Percentiles rank a stretch among this genome's conserved stretches.
Conservation (phyloP, 2,113 vertebrate genomes). For the Tachysurus vachellii region DNA sequence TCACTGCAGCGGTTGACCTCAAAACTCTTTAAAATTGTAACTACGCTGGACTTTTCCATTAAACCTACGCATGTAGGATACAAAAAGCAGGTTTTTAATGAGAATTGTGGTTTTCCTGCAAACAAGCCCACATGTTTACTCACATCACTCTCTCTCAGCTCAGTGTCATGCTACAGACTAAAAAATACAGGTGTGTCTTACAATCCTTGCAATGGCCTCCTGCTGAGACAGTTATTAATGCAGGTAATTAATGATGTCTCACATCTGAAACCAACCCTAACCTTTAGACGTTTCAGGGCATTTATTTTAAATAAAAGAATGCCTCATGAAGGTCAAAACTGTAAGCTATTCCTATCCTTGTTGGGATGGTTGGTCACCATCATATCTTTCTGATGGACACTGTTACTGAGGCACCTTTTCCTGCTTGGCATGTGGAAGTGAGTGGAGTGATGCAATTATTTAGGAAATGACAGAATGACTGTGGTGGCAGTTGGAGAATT, state of each 20-base stretch:
- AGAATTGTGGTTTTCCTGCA: constrained; percentile 41
- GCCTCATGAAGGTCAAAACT: not conserved
- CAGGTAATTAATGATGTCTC: not conserved
- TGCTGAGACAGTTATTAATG: not conserved
- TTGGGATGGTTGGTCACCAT: too few species aligned
- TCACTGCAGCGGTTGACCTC: constrained; percentile 24
- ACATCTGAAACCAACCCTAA: not conserved
- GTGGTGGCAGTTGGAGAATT: constrained; percentile 62
- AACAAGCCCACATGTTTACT: not conserved
- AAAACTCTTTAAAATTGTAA: not conserved
- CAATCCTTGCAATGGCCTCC: not conserved
- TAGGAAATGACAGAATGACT: constrained; percentile 66
- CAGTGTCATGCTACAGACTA: not conserved
- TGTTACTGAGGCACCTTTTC: not conserved
- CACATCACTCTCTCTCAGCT: not conserved
- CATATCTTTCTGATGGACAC: not conserved
- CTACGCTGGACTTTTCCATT: not conserved
- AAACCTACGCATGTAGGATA: not conserved
- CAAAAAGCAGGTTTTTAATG: not conserved
- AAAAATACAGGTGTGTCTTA: not conserved
- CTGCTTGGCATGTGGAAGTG: not conserved
- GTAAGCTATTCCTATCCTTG: not conserved
- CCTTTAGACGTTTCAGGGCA: too few species aligned
- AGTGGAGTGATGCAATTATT: constrained; percentile 9
- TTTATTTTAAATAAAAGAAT: not conserved